Evolutionary conservation across 2,797 vertebrate genomes (phyloP), one percentile per base, ranked within the genome.

Genomic region (Lepidocolaptes lacrymiger): DNA sequence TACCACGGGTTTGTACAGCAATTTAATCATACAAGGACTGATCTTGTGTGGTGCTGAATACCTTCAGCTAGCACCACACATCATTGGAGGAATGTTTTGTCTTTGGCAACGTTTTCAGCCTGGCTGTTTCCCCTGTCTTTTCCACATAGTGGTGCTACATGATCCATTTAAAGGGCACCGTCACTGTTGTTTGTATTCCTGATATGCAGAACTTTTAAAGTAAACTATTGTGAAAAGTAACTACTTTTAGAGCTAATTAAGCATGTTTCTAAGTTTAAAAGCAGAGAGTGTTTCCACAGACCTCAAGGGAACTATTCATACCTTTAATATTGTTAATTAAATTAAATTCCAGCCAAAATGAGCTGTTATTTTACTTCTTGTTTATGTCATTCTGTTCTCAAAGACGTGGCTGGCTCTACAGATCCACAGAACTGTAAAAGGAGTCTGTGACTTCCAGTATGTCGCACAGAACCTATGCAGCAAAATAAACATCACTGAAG

Each of bases 1-100:
- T 95, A 95, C 94, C 54, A 39, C 0, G 7, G 41, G 66, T 89
- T 94, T 92, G 37, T 74, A 54, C 64, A 94, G 73, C 91, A 91
- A 92, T 92, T 93, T 88, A 93, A 85, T 93, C 59, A 71, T 46
- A 88, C 68, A 85, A 92, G 91, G 88, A 54, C 75, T 72, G 72
- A 94, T 93, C 76, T 84, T 95, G 54, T 89, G 85, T 89, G 76
- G 54, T 88, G 58, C 89, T 95, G 94, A 92, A 88, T 89, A 88
- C 61, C 72, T 88, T 88, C 58, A 92, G 67, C 75, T 76, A 91
- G 54, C 62, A 68, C 75, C 68, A 85, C 92, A 77, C 56, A 77
- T 93, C 87, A 74, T 43, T 2, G 3, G 39, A 92, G 78, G 91
- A 96, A 97, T 94, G 93, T 94, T 95, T 94, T 91, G 91, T 85